These are phyloP conservation scores for Thecocarcelia acutangulata DNA, from an alignment of 2,888 invertebrate species.

Conservation along the genomic window DNA sequence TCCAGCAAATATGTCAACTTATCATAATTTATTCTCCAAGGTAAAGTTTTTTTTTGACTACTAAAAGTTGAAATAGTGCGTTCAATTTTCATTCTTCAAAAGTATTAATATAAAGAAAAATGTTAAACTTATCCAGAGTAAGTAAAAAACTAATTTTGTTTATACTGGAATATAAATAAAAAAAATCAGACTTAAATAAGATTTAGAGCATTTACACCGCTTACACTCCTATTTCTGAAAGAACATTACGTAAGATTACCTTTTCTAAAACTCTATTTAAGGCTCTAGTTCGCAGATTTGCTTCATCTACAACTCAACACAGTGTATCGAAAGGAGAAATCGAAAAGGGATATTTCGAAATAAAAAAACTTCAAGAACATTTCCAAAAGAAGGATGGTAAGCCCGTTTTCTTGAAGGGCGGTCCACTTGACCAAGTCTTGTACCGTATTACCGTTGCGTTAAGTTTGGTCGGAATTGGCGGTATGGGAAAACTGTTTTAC, in stretches of 20 bases:
- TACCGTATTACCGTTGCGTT: constrained; percentile 80
- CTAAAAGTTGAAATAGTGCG: background rate
- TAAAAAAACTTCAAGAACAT: constrained; percentile 74
- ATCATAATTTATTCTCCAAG: background rate
- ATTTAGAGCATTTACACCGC: background rate
- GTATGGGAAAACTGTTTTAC: constrained; percentile 78
- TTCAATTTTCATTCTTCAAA: background rate
- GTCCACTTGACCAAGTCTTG: constrained; percentile 81
- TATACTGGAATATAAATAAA: background rate
- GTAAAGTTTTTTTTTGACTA: background rate
- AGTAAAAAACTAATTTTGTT: constrained; percentile 62
- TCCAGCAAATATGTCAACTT: constrained; percentile 55
- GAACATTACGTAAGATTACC: constrained; percentile 68
- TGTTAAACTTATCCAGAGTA: constrained; percentile 80
- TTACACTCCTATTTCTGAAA: background rate
- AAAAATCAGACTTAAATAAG: too few species aligned
- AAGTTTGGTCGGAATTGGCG: constrained; percentile 78
- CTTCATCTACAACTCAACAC: constrained; percentile 74
- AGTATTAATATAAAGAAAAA: constrained; percentile 71
- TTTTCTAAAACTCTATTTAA: constrained; percentile 59
- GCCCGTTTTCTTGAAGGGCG: constrained; percentile 83
- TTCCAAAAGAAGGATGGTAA: constrained; percentile 81
- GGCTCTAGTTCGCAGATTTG: constrained; percentile 79
- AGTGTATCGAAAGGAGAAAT: constrained; percentile 73
- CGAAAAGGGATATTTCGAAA: constrained; percentile 77